These are phyloP conservation scores for Saguinus midas DNA, from an alignment of 2,113 vertebrate genomes.

Conservation along the genomic window DNA sequence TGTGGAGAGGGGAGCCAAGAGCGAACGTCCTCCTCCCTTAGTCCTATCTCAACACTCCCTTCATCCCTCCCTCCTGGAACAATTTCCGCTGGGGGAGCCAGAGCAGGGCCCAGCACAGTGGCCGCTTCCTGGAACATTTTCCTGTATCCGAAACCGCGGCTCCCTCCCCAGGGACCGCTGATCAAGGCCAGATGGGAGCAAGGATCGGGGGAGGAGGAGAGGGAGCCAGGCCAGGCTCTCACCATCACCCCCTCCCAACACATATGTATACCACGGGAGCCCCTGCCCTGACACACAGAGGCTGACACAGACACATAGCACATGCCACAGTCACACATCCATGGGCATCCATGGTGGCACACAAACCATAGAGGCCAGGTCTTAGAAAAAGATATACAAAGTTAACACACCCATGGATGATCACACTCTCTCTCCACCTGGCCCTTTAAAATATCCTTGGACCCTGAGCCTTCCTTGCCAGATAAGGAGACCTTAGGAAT, in stretches of 20 bases:
- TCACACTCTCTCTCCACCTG: background rate
- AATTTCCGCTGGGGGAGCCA: slow-evolving; percentile 80
- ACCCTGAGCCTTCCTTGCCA: background rate
- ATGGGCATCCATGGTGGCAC: slow-evolving; percentile 11
- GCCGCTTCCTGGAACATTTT: slow-evolving; percentile 85
- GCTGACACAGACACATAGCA: background rate
- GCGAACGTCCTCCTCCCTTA: slow-evolving; percentile 28
- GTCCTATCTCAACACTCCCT: slow-evolving; percentile 70
- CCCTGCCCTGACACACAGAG: slow-evolving; percentile 51
- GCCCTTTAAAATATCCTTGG: background rate
- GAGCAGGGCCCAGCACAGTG: slow-evolving; percentile 79
- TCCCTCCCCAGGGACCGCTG: slow-evolving; percentile 77
- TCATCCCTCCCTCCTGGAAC: slow-evolving; percentile 68
- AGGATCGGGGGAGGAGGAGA: slow-evolving; percentile 61
- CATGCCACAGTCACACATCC: slow-evolving; percentile 25
- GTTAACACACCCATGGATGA: background rate
- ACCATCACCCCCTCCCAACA: slow-evolving; percentile 55
- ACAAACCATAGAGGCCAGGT: background rate
- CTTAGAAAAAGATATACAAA: slow-evolving; percentile 5
- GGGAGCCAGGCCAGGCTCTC: slow-evolving; percentile 43
- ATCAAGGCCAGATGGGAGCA: slow-evolving; percentile 83
- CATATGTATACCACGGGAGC: slow-evolving; percentile 42
- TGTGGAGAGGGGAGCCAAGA: slow-evolving; percentile 28
- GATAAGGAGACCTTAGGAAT: background rate
- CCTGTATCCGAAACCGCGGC: slow-evolving; percentile 82